Conservation (phyloP, 2,113 vertebrate genomes). For the Mesocricetus auratus region DNA sequence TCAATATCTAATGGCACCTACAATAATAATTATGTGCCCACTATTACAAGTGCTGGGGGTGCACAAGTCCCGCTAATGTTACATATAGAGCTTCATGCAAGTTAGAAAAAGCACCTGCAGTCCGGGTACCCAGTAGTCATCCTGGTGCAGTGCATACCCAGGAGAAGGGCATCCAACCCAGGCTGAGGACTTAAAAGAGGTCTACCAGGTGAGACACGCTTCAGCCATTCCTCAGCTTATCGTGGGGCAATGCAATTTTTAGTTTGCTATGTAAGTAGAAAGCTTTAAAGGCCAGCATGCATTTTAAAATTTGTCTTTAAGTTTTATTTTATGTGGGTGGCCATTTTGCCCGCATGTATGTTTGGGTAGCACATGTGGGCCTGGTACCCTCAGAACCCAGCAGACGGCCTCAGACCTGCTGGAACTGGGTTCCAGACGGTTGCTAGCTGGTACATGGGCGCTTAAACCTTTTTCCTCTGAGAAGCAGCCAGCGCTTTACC, state of each 20-base stretch:
- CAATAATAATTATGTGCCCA: background rate
- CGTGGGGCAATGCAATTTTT: background rate
- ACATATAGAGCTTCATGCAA: background rate
- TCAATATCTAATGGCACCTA: conserved; percentile 17
- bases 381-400: background rate
- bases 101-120: background rate
- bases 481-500: background rate
- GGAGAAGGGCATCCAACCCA: background rate
- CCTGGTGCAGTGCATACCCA: background rate
- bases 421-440: background rate
- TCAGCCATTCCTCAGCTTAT: background rate
- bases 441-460: background rate
- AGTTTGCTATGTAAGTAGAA: background rate
- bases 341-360: background rate
- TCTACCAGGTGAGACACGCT: background rate
- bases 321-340: background rate
- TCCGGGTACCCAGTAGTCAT: background rate
- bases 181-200: background rate
- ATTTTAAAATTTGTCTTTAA: background rate
- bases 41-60: background rate
- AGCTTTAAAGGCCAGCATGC: too few species aligned
- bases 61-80: background rate
- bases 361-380: background rate
- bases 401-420: background rate
- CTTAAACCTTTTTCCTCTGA: background rate